phyloP scores from a whole-genome alignment of 2,113 vertebrate species.

The Puma concolor region DNA sequence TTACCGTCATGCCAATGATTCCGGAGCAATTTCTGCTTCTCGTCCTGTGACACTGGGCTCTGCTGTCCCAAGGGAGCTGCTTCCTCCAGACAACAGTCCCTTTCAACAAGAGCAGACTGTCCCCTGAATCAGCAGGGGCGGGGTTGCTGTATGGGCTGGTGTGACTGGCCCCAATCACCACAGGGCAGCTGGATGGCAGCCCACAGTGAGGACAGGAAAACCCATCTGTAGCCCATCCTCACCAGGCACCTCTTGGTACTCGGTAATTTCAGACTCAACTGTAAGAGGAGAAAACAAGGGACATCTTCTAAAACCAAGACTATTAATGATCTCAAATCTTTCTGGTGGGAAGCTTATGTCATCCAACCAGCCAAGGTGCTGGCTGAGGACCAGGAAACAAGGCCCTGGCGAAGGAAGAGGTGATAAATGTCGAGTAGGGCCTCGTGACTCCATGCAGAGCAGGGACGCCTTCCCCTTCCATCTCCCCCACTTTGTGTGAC shows the following conservation, averaged over 20 bases:
- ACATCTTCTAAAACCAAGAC: not conserved
- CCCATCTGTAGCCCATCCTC: not conserved
- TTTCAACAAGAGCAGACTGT: not conserved
- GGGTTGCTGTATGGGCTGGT: too few relatives aligned
- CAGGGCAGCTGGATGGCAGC: not conserved
- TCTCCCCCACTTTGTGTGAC: not conserved
- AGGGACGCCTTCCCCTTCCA: not conserved
- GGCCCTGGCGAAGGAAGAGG: not conserved
- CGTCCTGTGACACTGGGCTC: not conserved
- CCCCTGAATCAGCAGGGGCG: not conserved
- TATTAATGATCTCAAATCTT: not conserved
- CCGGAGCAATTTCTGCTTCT: not conserved
- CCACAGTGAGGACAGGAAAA: not conserved
- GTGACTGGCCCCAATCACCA: rapidly evolving
- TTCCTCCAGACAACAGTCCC: not conserved
- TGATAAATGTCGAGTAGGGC: not conserved
- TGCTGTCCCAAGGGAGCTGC: not conserved
- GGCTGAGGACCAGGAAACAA: not conserved
- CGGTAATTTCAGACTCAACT: not conserved
- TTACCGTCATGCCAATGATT: not conserved
- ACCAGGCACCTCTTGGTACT: not conserved
- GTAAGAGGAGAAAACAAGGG: not conserved
- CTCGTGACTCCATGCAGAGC: not conserved
- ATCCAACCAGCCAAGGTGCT: not conserved
- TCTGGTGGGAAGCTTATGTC: not conserved